Evolutionary conservation across 2,888 invertebrate genomes (phyloP).

Genomic region (Itoplectis maculator): DNA sequence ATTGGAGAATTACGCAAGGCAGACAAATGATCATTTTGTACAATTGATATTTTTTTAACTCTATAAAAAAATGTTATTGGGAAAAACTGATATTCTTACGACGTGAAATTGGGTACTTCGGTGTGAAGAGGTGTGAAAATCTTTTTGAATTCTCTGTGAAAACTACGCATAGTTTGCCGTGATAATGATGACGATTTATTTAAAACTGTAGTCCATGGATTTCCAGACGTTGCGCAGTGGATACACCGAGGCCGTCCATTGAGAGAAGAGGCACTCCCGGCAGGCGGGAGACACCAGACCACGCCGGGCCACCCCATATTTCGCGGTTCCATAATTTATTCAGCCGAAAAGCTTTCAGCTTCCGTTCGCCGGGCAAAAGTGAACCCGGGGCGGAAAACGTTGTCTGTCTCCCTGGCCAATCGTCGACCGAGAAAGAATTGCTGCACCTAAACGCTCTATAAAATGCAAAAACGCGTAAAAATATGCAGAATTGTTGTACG

Average conservation of each 20-base stretch:
- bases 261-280: constrained; percentile 56
- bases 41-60: no score
- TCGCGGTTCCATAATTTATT: constrained; percentile 73
- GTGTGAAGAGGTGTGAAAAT: neutral
- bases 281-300: constrained; percentile 48
- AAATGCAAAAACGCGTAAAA: constrained; percentile 18
- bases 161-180: constrained; percentile 27
- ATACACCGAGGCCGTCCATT: constrained; percentile 53
- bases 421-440: constrained; percentile 39
- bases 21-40: no score
- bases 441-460: neutral
- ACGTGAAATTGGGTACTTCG: neutral
- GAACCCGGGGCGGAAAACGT: constrained; percentile 46
- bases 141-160: neutral
- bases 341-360: constrained; percentile 71
- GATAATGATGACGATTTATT: constrained; percentile 68
- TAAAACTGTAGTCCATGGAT: constrained; percentile 59
- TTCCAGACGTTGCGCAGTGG: constrained; percentile 18
- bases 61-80: no score
- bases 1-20: no score
- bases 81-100: no score
- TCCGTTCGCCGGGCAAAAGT: constrained; percentile 74
- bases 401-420: constrained; percentile 49
- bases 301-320: constrained; percentile 59
- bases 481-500: neutral